A percentile compares a stretch with the other conserved stretches of the same genome.
Evolutionary conservation across 2,888 invertebrate genomes (phyloP).

Genomic region (Archips crataeganus): DNA sequence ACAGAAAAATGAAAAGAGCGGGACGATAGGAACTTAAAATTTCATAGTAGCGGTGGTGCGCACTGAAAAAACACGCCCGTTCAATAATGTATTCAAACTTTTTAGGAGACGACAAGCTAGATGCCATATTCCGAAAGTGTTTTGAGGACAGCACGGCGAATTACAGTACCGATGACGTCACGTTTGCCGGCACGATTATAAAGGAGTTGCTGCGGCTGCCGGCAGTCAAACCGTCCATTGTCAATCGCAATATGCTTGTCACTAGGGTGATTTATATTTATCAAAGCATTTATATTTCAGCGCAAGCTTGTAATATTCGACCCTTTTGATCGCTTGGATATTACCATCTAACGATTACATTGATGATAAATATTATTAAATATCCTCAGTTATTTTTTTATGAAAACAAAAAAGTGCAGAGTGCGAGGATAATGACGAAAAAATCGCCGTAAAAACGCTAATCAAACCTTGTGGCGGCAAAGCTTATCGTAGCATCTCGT

Average conservation of each 20-base stretch:
- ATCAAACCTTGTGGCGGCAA: too few relatives aligned
- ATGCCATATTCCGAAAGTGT: conserved; percentile 29
- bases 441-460: too few relatives aligned
- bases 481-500: too few relatives aligned
- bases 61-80: neutral
- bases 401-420: too few relatives aligned
- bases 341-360: too few relatives aligned
- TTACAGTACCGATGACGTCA: conserved; percentile 54
- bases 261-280: conserved; percentile 60
- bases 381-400: too few relatives aligned
- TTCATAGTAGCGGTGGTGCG: neutral
- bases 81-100: neutral
- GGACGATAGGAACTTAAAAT: too few relatives aligned
- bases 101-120: conserved; percentile 34
- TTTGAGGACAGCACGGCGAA: conserved; percentile 24
- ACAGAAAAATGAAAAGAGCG: too few relatives aligned
- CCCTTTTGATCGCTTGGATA: too few relatives aligned
- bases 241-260: conserved; percentile 59
- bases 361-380: too few relatives aligned
- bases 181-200: conserved; percentile 58
- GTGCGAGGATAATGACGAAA: too few relatives aligned
- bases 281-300: neutral
- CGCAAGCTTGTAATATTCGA: too few relatives aligned
- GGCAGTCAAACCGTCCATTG: conserved; percentile 57
- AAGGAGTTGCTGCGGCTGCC: conserved; percentile 61